phyloP scores from a whole-genome alignment of 2,797 vertebrate genomes.

The Triplophysa bombifrons region DNA sequence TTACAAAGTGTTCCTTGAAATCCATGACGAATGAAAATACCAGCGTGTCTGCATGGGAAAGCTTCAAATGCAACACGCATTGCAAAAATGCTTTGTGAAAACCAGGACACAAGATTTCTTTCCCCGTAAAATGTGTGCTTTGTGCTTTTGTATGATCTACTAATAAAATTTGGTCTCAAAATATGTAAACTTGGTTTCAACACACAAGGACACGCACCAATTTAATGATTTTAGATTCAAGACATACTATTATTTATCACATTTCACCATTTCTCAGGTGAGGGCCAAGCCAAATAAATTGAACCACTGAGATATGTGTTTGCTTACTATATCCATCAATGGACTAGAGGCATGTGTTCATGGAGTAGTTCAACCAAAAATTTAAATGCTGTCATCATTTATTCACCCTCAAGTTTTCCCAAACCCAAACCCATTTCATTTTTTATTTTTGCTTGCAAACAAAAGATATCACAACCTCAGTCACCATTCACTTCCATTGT shows the following conservation, averaged over 20 bases:
- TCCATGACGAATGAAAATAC: background rate
- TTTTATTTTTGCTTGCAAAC: no score
- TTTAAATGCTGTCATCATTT: no score
- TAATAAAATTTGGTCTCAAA: background rate
- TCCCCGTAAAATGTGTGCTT: background rate
- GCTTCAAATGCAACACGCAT: background rate
- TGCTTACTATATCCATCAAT: background rate
- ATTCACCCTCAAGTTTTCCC: no score
- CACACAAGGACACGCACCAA: background rate
- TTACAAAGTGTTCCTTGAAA: slow-evolving; percentile 10
- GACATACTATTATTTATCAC: background rate
- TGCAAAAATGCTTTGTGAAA: background rate
- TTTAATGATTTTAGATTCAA: background rate
- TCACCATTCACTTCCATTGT: background rate
- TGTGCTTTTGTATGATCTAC: background rate
- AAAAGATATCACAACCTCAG: no score
- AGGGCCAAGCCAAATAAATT: slow-evolving; percentile 10
- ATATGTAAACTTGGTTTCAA: background rate
- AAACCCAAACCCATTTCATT: no score
- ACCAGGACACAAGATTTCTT: background rate
- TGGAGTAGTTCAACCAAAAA: background rate
- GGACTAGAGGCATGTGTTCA: background rate
- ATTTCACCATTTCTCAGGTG: background rate
- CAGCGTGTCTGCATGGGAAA: background rate
- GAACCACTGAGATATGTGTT: background rate